Evolutionary conservation across 2,797 vertebrate species (phyloP), one percentile per base, ranked within the genome.

Genomic region (Girardinus metallicus): DNA sequence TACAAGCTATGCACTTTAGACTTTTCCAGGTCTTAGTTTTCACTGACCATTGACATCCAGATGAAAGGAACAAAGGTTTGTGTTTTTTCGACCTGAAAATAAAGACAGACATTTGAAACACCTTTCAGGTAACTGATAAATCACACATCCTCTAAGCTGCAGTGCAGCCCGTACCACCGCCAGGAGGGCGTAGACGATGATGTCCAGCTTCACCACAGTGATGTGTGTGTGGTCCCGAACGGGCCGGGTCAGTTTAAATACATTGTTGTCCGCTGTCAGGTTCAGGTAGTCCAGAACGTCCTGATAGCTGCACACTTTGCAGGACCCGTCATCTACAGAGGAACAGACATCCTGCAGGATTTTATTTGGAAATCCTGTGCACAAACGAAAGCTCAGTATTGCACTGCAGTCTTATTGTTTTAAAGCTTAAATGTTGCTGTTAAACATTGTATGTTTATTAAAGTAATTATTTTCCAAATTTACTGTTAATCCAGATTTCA

Each of bases 281-380:
- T 96, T 95, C 87, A 96, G 88, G 86, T 94, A 68, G 60, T 94
- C 89, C 79, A 95, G 31, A 4, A 96, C 79, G 4, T 95, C 94
- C 57, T 94, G 91, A 79, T 94, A 93, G 47, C 84, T 92, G 80
- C 95, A 96, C 36, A 91, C 85, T n/a, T 84, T 87, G 26, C 76
- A 44, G 23, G 46, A 79, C 1, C 15, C 81, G 4, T 43, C 82
- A 18, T 64, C 92, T 93, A 4, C 23, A 82, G 41, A 10, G 6
- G 18, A 76, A 74, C 3, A 64, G 6, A 16, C 1, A 53, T 34
- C 16, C 68, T n/a, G 41, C 5, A 36, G 41, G 41, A 71, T n/a
- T 71, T 71, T 26, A 71, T 29, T 44, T 15, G 12, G 68, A 71
- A 16, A 71, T 44, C 23, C 15, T 46, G 6, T 4, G 23, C 9